phyloP scores from a whole-genome alignment of 2,113 vertebrate genomes.

The Oncorhynchus nerka region DNA sequence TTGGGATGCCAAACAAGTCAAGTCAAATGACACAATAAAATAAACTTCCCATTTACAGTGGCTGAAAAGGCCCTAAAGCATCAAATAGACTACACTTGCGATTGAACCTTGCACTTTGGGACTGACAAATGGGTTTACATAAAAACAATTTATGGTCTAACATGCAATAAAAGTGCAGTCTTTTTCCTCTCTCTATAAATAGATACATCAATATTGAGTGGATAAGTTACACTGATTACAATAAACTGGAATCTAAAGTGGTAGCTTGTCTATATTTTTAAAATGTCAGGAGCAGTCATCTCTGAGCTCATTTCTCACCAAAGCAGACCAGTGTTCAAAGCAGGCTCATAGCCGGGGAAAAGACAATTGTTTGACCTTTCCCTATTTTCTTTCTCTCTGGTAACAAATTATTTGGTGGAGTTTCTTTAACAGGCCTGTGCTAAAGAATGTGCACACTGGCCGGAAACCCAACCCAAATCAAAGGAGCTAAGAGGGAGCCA shows the following conservation, averaged over 20 bases:
- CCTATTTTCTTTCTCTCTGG: background rate
- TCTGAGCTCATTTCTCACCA: conserved; percentile 6
- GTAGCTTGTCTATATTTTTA: background rate
- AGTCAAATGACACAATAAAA: background rate
- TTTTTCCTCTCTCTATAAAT: background rate
- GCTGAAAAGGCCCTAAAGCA: background rate
- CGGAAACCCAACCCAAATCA: conserved; percentile 47
- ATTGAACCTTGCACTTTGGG: background rate
- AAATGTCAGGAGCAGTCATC: background rate
- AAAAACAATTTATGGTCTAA: background rate
- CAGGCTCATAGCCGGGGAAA: background rate
- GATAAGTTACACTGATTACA: background rate
- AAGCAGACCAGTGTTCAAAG: conserved; percentile 7
- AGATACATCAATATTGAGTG: background rate
- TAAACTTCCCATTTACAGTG: background rate
- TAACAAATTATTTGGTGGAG: conserved; percentile 28
- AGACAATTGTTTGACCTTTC: background rate
- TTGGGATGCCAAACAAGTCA: background rate
- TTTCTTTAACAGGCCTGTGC: conserved; percentile 44
- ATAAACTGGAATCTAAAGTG: background rate
- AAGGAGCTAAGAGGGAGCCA: conserved; percentile 9
- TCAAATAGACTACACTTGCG: background rate
- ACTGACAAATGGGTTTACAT: background rate
- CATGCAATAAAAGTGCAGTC: too few species aligned
- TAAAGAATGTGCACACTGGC: conserved; percentile 47